Conservation (phyloP, 2,888 invertebrate genomes). For the Noctua janthina region DNA sequence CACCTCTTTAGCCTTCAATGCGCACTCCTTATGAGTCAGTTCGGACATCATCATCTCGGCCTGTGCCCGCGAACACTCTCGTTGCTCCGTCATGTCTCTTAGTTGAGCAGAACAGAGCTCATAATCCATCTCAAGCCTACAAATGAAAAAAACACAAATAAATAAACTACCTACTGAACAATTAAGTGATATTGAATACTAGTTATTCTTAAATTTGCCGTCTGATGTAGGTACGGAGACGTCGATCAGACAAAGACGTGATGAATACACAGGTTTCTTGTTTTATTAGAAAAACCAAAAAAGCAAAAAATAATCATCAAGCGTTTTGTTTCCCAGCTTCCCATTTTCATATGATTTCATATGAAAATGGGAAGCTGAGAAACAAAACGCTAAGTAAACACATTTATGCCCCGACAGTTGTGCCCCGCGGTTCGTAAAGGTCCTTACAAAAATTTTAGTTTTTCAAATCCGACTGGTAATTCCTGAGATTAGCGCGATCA, state of each 20-base stretch:
- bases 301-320: no score
- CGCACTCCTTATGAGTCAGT: slow-evolving; percentile 84
- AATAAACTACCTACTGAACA: background rate
- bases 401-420: no score
- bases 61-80: slow-evolving; percentile 89
- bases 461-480: background rate
- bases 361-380: background rate
- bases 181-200: background rate
- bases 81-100: slow-evolving; percentile 90
- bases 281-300: background rate
- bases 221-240: background rate
- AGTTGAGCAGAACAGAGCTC: slow-evolving; percentile 91
- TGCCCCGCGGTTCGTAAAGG: background rate
- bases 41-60: slow-evolving; percentile 85
- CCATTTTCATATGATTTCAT: no score
- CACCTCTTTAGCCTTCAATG: slow-evolving; percentile 90
- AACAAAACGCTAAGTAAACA: background rate
- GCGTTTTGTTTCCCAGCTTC: no score
- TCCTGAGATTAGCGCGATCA: background rate
- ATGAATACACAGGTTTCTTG: background rate
- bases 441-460: background rate
- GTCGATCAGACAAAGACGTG: background rate
- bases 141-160: slow-evolving; percentile 45
- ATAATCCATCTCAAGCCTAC: slow-evolving; percentile 91
- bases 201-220: background rate